phyloP scores from a whole-genome alignment of 2,888 invertebrate genomes.

The Seira musarum region DNA sequence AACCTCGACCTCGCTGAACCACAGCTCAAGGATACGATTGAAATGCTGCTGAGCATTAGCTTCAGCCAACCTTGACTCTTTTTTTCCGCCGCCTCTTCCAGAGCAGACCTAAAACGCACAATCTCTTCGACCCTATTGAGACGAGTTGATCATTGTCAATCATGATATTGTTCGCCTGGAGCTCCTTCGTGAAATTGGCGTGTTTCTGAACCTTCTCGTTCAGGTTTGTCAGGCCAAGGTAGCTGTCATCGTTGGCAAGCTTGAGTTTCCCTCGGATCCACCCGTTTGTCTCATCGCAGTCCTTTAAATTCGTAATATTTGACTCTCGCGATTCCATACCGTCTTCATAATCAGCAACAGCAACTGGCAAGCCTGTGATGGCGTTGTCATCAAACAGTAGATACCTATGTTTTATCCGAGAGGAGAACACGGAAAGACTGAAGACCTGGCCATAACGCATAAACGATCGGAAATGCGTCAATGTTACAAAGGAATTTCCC shows the following conservation, averaged over 20 bases:
- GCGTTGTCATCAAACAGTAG: too few species aligned
- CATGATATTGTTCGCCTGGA: too few species aligned
- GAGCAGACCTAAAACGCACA: conserved; percentile 90
- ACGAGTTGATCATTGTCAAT: conserved; percentile 94
- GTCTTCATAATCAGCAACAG: too few species aligned
- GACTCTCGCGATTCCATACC: too few species aligned
- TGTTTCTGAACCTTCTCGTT: conserved; percentile 99
- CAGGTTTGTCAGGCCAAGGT: conserved; percentile 97
- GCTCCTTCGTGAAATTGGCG: conserved; percentile 99
- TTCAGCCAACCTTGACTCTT: conserved; percentile 91
- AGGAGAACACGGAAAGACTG: too few species aligned
- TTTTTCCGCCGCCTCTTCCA: conserved; percentile 94
- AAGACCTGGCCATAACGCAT: too few species aligned
- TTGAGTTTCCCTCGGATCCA: conserved; percentile 99
- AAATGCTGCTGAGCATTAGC: conserved; percentile 99
- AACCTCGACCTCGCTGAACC: conserved; percentile 96
- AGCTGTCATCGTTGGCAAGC: conserved; percentile 94
- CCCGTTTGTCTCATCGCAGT: conserved; percentile 98
- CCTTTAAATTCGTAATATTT: too few species aligned
- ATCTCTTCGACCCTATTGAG: too few species aligned
- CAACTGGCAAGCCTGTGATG: too few species aligned
- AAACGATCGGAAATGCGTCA: too few species aligned
- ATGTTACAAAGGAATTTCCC: too few species aligned
- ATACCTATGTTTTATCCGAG: too few species aligned
- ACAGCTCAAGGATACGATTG: conserved; percentile 97